Evolutionary conservation across 2,797 vertebrate species (phyloP).

Genomic region (Brachyalestes nurse): DNA sequence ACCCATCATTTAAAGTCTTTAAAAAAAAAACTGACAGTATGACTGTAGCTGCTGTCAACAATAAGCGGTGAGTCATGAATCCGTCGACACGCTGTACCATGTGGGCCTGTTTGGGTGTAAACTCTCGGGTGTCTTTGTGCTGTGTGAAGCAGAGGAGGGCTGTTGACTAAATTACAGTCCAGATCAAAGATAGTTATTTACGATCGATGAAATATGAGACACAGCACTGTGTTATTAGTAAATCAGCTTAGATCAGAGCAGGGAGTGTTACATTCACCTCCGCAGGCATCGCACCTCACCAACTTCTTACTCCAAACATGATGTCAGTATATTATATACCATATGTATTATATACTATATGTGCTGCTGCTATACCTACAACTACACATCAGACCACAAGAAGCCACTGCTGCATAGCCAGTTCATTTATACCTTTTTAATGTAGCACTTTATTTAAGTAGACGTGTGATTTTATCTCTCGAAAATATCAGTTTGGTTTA

Average conservation of each 20-base stretch:
- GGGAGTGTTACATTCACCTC: background rate
- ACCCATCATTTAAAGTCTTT: slow-evolving; percentile 21
- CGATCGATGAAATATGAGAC: background rate
- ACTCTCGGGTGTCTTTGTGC: background rate
- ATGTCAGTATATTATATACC: too few species aligned
- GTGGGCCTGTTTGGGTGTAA: slow-evolving; percentile 14
- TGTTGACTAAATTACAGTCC: slow-evolving; percentile 7
- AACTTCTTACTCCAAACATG: background rate
- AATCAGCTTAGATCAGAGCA: background rate
- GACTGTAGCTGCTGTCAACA: slow-evolving; percentile 31
- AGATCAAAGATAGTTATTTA: slow-evolving; percentile 12
- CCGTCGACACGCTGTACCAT: slow-evolving; percentile 29
- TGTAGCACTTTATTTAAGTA: too few species aligned
- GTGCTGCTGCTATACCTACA: too few species aligned
- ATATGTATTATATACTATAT: too few species aligned
- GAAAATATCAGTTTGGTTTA: too few species aligned
- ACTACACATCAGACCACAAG: too few species aligned
- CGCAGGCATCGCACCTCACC: background rate
- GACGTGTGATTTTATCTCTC: too few species aligned
- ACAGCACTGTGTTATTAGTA: background rate
- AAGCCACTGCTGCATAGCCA: too few species aligned
- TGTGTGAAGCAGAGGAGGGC: background rate
- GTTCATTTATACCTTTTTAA: too few species aligned
- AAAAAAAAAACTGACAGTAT: slow-evolving; percentile 10
- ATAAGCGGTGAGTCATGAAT: slow-evolving; percentile 20